Conservation (phyloP, 2,888 invertebrate genomes). For the Tachystola acroxantha region DNA sequence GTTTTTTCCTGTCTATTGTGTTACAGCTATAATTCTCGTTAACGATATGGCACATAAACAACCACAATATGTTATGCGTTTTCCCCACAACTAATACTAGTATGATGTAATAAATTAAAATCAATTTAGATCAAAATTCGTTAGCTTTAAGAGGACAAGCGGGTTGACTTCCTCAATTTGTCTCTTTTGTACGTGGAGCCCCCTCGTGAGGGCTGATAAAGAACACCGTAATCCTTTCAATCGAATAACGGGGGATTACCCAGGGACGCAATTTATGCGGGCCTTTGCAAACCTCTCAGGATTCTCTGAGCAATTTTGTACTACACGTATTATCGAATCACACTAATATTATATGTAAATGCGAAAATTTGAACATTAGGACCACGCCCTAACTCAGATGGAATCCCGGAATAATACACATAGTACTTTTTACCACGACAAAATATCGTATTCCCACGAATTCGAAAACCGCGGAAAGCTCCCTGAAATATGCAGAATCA, state of each 20-base stretch:
- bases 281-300: constrained; percentile 21
- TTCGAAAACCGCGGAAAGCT: too few species aligned
- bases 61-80: too few species aligned
- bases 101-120: constrained; percentile 7
- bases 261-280: constrained; percentile 41
- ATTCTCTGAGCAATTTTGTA: constrained; percentile 8
- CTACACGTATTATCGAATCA: not conserved
- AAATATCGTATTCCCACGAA: too few species aligned
- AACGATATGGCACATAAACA: too few species aligned
- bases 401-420: too few species aligned
- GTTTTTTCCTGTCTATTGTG: not conserved
- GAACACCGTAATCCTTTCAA: constrained; percentile 62
- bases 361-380: too few species aligned
- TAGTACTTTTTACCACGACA: too few species aligned
- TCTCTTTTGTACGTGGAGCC: constrained; percentile 40
- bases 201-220: constrained; percentile 45
- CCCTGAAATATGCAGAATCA: constrained; percentile 25
- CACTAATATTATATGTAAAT: too few species aligned
- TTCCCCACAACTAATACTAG: too few species aligned
- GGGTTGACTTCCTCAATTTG: constrained; percentile 49
- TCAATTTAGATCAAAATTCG: constrained; percentile 8
- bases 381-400: too few species aligned
- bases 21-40: too few species aligned
- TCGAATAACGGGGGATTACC: constrained; percentile 54
- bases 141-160: constrained; percentile 10